Percentiles rank a stretch among this genome's conserved stretches.
Conservation (phyloP, 2,113 vertebrate genomes). For the Rhinichthys klamathensis region DNA sequence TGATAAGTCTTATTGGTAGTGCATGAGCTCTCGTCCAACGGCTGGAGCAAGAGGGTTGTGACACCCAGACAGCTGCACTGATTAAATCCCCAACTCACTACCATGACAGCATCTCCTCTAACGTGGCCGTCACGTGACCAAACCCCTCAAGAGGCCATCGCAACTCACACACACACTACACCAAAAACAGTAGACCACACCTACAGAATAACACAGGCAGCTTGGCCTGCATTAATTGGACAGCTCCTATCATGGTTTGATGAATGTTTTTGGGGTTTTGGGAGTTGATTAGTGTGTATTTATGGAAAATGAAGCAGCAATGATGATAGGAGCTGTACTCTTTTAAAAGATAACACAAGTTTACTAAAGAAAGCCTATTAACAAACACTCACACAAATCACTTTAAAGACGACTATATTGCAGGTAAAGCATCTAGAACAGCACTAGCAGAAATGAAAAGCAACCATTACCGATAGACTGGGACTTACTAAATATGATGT, state of each 20-base stretch:
- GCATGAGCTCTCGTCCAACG: slow-evolving; percentile 12
- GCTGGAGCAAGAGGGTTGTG: slow-evolving; percentile 23
- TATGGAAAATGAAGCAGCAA: neutral
- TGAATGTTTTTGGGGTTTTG: neutral
- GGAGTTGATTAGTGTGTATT: neutral
- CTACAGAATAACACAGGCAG: slow-evolving; percentile 10
- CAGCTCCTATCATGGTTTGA: slow-evolving; percentile 28
- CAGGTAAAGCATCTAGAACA: neutral
- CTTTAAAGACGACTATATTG: neutral
- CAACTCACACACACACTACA: slow-evolving; percentile 37
- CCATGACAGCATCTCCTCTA: slow-evolving; percentile 60
- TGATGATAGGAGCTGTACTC: slow-evolving; percentile 14
- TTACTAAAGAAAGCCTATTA: neutral
- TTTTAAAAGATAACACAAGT: slow-evolving; percentile 3
- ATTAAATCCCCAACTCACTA: slow-evolving; percentile 78
- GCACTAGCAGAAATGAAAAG: neutral
- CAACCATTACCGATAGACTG: neutral
- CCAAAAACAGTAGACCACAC: slow-evolving; percentile 29
- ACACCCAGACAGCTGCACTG: slow-evolving; percentile 75
- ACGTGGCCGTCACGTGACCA: slow-evolving; percentile 42
- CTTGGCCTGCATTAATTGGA: neutral
- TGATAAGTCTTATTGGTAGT: slow-evolving; percentile 58
- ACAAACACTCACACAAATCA: slow-evolving; percentile 3
- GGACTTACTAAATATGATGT: neutral
- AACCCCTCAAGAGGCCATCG: neutral